A percentile compares a stretch with the other conserved stretches of the same genome.
Evolutionary conservation across 1,140 invertebrate species (phyloP).

Genomic region (Latrodectus geometricus): DNA sequence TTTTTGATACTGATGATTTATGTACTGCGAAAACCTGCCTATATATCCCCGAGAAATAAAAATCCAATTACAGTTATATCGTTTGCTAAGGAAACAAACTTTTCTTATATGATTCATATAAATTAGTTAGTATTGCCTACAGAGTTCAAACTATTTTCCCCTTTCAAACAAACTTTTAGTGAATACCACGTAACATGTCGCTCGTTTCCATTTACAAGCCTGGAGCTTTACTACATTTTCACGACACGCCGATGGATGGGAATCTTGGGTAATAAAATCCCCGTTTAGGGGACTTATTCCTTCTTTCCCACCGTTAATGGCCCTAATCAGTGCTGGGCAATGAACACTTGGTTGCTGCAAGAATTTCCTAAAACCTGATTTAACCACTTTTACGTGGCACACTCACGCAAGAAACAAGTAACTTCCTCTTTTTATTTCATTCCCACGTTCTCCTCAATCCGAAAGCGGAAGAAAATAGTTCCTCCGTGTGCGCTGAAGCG

Average conservation of each 20-base stretch:
- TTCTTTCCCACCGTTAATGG: slow-evolving; percentile 38
- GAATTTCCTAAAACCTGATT: slow-evolving; percentile 52
- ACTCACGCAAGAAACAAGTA: slow-evolving; percentile 22
- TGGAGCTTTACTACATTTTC: slow-evolving; percentile 31
- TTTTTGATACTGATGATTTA: too few relatives aligned
- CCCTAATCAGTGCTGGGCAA: slow-evolving; percentile 49
- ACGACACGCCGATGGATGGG: slow-evolving; percentile 43
- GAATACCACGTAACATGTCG: background rate
- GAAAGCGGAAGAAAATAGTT: slow-evolving; percentile 36
- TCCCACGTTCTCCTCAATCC: background rate
- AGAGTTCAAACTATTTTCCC: too few relatives aligned
- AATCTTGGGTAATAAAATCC: slow-evolving; percentile 33
- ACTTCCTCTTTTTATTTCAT: background rate
- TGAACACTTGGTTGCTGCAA: slow-evolving; percentile 31
- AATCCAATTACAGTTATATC: too few relatives aligned
- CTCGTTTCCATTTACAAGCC: background rate
- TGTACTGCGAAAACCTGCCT: too few relatives aligned
- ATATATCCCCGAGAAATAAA: too few relatives aligned
- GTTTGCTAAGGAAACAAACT: too few relatives aligned
- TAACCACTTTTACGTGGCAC: slow-evolving; percentile 51
- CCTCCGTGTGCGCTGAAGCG: slow-evolving; percentile 16
- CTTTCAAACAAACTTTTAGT: too few relatives aligned
- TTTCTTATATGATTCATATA: too few relatives aligned
- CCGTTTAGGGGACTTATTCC: slow-evolving; percentile 8
- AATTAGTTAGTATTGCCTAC: too few relatives aligned